Evolutionary conservation across 1,140 invertebrate genomes (phyloP), one percentile per base, ranked within the genome.

Genomic region (Apis cerana): DNA sequence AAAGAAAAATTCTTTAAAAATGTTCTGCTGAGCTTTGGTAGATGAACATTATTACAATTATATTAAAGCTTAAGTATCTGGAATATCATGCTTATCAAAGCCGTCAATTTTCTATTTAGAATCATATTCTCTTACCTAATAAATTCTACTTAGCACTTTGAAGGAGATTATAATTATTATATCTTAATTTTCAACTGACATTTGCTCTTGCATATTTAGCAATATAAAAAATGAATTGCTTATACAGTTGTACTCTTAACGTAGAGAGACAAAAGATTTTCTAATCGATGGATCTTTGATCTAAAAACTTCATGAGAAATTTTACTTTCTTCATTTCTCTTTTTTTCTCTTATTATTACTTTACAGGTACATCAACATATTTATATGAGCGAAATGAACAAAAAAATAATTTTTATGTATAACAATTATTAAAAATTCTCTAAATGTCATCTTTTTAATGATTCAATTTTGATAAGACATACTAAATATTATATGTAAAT

Each of bases 391-490:
- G 13, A 54, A n/a, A 48, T 50, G 13, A 70, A 50, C 1, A 50
- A 76, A 82, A 59, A 80, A 80, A 74, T 58, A 54, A 69, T 64
- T 59, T 80, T 74, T 68, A 85, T 23, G 33, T 85, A 56, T 58
- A 62, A 72, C 62, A 69, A 79, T 76, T 52, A 86, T 33, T 62
- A 84, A 86, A 23, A 43, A 84, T 61, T 80, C 59, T 65, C 78
- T 88, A 84, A 11, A 54, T 89, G 84, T 89, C 88, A 78, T 88
- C 82, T 12, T 27, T 56, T 86, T 23, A 84, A 12, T 64, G 80
- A 88, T 64, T 58, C 27, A 82, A 64, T 61, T 50, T 48, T 61
- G 15, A 54, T 62, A 54, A 19, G 23, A 21, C 52, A 74, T 85
- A 78, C 65, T 72, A 76, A 76, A 82, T 70, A 15, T 19, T 79